These are phyloP conservation scores for Dyspetes luteomarginatus DNA, from an alignment of 2,888 invertebrate species.

Conservation along the genomic window DNA sequence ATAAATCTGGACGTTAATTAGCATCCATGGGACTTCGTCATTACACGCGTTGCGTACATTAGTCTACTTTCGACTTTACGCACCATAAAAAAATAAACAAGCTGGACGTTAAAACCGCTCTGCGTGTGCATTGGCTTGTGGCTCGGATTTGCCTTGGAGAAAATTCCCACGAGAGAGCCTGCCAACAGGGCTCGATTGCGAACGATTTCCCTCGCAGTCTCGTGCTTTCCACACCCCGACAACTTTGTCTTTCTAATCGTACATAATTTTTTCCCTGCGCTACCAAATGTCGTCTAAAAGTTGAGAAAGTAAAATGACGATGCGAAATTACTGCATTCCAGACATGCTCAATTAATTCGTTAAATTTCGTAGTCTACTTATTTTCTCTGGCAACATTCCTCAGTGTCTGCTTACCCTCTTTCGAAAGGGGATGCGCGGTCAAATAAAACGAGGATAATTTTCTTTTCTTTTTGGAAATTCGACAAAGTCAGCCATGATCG, in stretches of 20 bases:
- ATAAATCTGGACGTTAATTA: slow-evolving; percentile 69
- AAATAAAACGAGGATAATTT: not conserved
- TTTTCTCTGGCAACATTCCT: slow-evolving; percentile 4
- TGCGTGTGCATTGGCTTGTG: slow-evolving; percentile 4
- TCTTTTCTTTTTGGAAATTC: not conserved
- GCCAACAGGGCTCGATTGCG: slow-evolving; percentile 9
- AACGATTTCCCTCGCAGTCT: slow-evolving; percentile 19
- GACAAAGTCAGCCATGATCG: slow-evolving; percentile 5
- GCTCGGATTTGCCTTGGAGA: slow-evolving; percentile 3
- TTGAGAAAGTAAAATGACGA: slow-evolving; percentile 16
- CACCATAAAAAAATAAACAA: slow-evolving; percentile 50
- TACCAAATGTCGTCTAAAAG: too few relatives aligned
- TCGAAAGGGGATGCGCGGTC: not conserved
- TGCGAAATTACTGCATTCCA: slow-evolving; percentile 59
- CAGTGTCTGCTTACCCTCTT: not conserved
- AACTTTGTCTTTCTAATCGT: not conserved
- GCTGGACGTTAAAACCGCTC: slow-evolving; percentile 64
- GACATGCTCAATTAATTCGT: slow-evolving; percentile 58
- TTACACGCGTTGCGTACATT: slow-evolving; percentile 35
- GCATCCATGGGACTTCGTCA: slow-evolving; percentile 50
- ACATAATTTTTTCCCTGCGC: not conserved
- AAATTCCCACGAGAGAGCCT: slow-evolving; percentile 36
- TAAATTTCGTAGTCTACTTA: slow-evolving; percentile 1
- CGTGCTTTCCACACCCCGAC: slow-evolving; percentile 12
- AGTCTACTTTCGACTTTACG: slow-evolving; percentile 65